phyloP scores from a whole-genome alignment of 2,113 vertebrate genomes.

The Spea multiplicata region DNA sequence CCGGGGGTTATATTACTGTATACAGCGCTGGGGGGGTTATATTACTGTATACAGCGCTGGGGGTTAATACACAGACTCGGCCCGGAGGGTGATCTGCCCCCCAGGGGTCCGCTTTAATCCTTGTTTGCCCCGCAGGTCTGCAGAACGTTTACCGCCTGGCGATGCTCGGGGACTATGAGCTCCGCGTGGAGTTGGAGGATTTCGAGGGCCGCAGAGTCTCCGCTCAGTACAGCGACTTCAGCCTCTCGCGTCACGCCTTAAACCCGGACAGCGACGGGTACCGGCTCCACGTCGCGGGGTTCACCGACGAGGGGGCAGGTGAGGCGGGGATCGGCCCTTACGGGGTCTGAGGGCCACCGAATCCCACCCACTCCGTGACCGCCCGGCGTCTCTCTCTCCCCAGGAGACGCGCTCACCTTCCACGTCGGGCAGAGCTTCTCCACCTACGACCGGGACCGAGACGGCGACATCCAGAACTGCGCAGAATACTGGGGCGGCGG shows the following conservation, averaged over 20 bases:
- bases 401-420: conserved; percentile 18
- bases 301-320: conserved; percentile 30
- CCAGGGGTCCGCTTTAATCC: too few species aligned
- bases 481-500: conserved; percentile 28
- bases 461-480: conserved; percentile 2
- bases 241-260: conserved; percentile 28
- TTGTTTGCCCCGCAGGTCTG: conserved; percentile 4
- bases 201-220: neutral
- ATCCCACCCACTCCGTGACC: too few species aligned
- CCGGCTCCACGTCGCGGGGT: conserved; percentile 4
- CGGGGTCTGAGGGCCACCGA: too few species aligned
- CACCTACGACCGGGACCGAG: conserved; percentile 17
- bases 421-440: conserved; percentile 31
- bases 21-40: too few species aligned
- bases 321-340: neutral
- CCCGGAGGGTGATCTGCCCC: too few species aligned
- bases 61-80: too few species aligned
- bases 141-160: conserved; percentile 35
- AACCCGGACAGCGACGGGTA: conserved; percentile 29
- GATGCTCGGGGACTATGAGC: neutral
- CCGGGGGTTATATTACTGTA: too few species aligned
- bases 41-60: too few species aligned
- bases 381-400: neutral
- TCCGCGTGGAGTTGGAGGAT: conserved; percentile 33
- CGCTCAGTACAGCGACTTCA: conserved; percentile 25